Base-by-base conservation (phyloP, 2,797 vertebrate genomes). In the Aldrovandia affinis region DNA sequence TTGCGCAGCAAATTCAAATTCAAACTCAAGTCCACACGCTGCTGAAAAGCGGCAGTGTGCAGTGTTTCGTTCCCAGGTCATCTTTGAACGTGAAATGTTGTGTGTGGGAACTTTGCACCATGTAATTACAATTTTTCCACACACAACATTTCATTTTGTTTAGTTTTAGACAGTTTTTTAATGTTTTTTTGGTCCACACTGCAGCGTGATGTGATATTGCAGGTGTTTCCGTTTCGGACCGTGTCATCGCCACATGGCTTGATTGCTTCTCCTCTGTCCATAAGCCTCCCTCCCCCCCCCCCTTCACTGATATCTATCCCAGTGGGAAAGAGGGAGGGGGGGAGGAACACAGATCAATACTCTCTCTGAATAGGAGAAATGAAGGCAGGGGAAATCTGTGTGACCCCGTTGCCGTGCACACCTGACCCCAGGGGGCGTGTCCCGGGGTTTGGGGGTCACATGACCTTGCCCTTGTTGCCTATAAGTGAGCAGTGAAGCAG, bases 351-450 rank as follows among this genome's bases (percentile, higher is more conserved):
- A 82, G 89, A 94, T 94, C 92, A 92, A 93, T 93, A 92, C 78
- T 73, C 85, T 18, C n/a, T 82, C 44, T 54, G 57, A 54, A 65
- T 39, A 86, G 86, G 90, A 91, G 90, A 84, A 88, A 91, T 91
- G 88, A 82, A 85, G 47, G 73, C 78, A 2, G 42, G 87, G 86
- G 88, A 90, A 91, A 91, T 91, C 86, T 59, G 89, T 87, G 90
- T 93, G 90, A 93, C 89, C 91, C 90, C 90, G 89, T 90, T 90
- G 91, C 85, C 83, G 87, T 77, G 47, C 87, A 87, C 86, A 86
- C 85, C 78, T 89, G 88, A 91, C 85, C 80, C 91, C 80, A 0
- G 39, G 86, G 86, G 85, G 87, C 22, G 30, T 57, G 78, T 88
- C 85, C 84, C 3, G 9, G 77, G 77, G 78, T 85, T 57, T 73